A percentile compares a stretch with the other conserved stretches of the same genome.
These are phyloP conservation scores for Diacarnus erythraeanus DNA, from an alignment of 37 sponge, comb jelly and placozoan species.

Conservation along the genomic window DNA sequence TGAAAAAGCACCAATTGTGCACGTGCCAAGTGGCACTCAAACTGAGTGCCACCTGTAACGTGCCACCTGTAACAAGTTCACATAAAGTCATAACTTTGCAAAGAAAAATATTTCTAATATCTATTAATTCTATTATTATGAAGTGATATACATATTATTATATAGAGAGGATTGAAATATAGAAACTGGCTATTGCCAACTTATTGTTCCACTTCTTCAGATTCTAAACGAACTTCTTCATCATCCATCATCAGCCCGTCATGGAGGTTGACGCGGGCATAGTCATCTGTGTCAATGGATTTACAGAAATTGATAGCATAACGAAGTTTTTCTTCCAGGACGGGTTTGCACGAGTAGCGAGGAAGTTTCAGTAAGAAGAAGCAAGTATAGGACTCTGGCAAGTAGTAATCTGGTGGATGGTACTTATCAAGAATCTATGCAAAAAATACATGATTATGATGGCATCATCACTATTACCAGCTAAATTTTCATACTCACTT, in stretches of 20 bases:
- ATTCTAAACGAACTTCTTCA: slow-evolving; percentile 9
- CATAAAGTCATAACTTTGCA: background rate
- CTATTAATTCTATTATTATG: too few relatives aligned
- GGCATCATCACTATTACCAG: background rate
- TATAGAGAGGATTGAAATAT: background rate
- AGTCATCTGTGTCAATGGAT: slow-evolving; percentile 97
- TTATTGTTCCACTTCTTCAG: background rate
- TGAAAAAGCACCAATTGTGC: too few relatives aligned
- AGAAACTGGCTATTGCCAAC: background rate
- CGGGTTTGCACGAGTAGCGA: slow-evolving; percentile 90
- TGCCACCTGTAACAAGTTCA: too few relatives aligned
- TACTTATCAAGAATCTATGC: slow-evolving; percentile 88
- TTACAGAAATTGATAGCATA: slow-evolving; percentile 98
- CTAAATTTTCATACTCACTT: slow-evolving; percentile 46
- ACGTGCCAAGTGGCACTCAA: too few relatives aligned
- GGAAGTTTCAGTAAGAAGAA: slow-evolving; percentile 97
- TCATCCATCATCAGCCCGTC: slow-evolving; percentile 33
- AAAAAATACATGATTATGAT: background rate
- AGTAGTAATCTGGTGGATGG: slow-evolving; percentile 88
- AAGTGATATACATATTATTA: background rate
- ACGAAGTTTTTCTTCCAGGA: slow-evolving; percentile 87
- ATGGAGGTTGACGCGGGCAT: slow-evolving; percentile 83
- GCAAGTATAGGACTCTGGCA: slow-evolving; percentile 97
- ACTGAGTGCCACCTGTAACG: too few relatives aligned
- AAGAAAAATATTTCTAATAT: slow-evolving; percentile 9